A percentile compares a stretch with the other conserved stretches of the same genome.
phyloP scores from a whole-genome alignment of 2,888 invertebrate genomes.

The Drosophila helvetica region DNA sequence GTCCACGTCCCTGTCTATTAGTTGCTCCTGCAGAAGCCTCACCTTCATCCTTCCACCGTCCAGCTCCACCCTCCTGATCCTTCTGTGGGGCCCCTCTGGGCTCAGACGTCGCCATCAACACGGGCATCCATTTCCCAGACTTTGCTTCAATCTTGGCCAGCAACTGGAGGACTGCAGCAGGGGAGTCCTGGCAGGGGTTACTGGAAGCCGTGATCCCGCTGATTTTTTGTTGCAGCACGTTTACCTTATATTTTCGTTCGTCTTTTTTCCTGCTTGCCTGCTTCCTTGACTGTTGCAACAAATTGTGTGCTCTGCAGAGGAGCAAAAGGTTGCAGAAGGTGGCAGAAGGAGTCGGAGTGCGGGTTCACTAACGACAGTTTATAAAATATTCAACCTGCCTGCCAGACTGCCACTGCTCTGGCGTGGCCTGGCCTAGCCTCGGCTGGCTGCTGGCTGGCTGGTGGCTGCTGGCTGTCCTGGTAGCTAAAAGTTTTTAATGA shows the following conservation, averaged over 20 bases:
- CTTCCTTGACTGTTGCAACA: constrained; percentile 53
- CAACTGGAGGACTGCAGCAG: no score
- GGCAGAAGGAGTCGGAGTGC: constrained; percentile 4
- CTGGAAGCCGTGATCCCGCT: constrained; percentile 45
- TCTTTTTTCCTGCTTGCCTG: constrained; percentile 35
- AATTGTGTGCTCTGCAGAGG: constrained; percentile 62
- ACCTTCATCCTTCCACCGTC: no score
- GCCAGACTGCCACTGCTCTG: constrained; percentile 32
- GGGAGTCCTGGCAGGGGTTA: background rate
- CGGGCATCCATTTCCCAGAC: constrained; percentile 60
- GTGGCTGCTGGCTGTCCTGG: constrained; percentile 32
- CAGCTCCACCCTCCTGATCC: constrained; percentile 5
- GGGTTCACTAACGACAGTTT: constrained; percentile 71
- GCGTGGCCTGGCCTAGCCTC: background rate
- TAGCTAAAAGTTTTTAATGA: constrained; percentile 76
- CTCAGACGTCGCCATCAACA: constrained; percentile 75
- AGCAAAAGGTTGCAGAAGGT: background rate
- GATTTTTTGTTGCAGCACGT: constrained; percentile 47
- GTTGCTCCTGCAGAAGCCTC: constrained; percentile 23
- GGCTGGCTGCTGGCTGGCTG: background rate
- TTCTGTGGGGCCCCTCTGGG: constrained; percentile 58
- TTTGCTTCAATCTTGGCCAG: constrained; percentile 44
- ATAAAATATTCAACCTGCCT: constrained; percentile 72
- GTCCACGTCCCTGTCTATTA: constrained; percentile 49
- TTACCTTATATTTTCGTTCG: constrained; percentile 36